Conservation (phyloP, 2,888 invertebrate genomes). For the Psylliodes chrysocephalus region DNA sequence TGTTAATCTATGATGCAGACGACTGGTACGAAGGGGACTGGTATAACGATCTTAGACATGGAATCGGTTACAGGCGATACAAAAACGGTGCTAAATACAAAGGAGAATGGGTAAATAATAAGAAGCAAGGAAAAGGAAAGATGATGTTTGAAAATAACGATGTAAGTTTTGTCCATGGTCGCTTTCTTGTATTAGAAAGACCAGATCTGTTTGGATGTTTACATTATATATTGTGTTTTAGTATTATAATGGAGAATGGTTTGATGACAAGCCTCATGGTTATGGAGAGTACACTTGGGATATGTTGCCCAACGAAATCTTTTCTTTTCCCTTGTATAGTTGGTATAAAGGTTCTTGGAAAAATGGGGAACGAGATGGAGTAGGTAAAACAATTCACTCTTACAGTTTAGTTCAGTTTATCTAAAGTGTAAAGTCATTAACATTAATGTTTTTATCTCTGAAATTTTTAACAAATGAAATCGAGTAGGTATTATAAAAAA, state of each 20-base stretch:
- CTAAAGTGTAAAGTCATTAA: too few relatives aligned
- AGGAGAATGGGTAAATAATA: constrained; percentile 68
- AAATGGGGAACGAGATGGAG: constrained; percentile 61
- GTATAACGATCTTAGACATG: constrained; percentile 62
- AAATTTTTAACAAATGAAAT: too few relatives aligned
- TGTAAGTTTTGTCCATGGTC: too few relatives aligned
- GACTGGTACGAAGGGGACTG: constrained; percentile 65
- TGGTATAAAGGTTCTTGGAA: constrained; percentile 69
- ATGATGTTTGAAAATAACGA: constrained; percentile 73
- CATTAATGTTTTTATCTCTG: too few relatives aligned
- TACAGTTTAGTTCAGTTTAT: too few relatives aligned
- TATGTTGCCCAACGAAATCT: constrained; percentile 65
- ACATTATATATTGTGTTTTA: constrained; percentile 53
- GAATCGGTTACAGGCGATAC: constrained; percentile 68
- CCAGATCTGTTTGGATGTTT: too few relatives aligned
- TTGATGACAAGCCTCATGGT: constrained; percentile 68
- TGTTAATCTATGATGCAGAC: constrained; percentile 56
- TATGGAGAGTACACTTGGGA: constrained; percentile 72
- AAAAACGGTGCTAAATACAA: constrained; percentile 67
- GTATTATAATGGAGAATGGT: constrained; percentile 72
- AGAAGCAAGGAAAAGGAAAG: constrained; percentile 69
- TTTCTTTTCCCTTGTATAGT: constrained; percentile 67
- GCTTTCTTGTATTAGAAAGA: too few relatives aligned
- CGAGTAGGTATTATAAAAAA: too few relatives aligned
- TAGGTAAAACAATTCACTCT: constrained; percentile 35